phyloP scores from a whole-genome alignment of 2,888 invertebrate genomes.

The Aspidapion aeneum region DNA sequence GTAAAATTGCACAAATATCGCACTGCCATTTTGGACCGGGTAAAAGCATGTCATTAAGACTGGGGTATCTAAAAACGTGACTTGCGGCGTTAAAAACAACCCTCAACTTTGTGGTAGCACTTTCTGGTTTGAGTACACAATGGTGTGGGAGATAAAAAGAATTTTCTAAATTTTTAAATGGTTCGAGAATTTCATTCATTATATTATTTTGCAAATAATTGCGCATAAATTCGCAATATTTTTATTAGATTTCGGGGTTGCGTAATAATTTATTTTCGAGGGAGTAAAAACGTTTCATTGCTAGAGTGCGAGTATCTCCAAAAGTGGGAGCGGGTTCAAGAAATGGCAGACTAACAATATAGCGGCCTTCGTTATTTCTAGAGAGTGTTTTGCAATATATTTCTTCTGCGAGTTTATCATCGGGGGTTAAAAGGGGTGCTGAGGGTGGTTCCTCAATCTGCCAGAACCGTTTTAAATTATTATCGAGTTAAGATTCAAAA shows the following conservation, averaged over 20 bases:
- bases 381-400: background rate
- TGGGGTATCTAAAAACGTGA: background rate
- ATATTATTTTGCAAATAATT: background rate
- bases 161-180: background rate
- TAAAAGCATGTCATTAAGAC: background rate
- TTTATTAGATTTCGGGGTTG: background rate
- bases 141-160: background rate
- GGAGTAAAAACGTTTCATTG: background rate
- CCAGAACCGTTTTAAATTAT: background rate
- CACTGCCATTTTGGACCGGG: background rate
- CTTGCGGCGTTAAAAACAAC: background rate
- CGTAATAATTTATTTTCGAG: background rate
- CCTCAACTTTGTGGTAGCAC: background rate
- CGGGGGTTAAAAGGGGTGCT: background rate
- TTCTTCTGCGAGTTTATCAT: background rate
- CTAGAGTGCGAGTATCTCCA: background rate
- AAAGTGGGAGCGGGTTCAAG: background rate
- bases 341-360: background rate
- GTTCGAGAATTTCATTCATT: background rate
- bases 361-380: background rate
- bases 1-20: background rate
- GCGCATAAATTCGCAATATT: background rate
- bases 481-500: background rate
- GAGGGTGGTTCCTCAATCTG: background rate
- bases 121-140: background rate